These are phyloP conservation scores for Isurus oxyrinchus DNA, from an alignment of 2,113 vertebrate genomes.

Conservation along the genomic window DNA sequence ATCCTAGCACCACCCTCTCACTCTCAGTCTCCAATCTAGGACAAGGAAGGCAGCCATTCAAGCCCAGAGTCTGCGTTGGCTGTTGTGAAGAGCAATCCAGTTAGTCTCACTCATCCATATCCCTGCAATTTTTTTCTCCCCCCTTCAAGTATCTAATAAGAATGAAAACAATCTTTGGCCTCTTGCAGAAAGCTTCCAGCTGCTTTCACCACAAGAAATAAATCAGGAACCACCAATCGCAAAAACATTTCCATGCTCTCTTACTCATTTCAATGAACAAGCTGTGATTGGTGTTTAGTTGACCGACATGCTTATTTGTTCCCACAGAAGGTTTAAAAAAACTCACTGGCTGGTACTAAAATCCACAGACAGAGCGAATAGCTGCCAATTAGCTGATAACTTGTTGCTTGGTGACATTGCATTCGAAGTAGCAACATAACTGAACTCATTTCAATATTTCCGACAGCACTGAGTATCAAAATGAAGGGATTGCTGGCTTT, in stretches of 20 bases:
- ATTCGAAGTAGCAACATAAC: slow-evolving; percentile 7
- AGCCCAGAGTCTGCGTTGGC: too few species aligned
- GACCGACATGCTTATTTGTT: slow-evolving; percentile 31
- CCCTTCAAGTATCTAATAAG: not conserved
- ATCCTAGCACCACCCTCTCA: too few species aligned
- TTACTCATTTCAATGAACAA: slow-evolving; percentile 12
- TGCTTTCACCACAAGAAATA: slow-evolving; percentile 3
- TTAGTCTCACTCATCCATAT: not conserved
- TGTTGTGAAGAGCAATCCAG: not conserved
- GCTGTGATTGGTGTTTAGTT: slow-evolving; percentile 32
- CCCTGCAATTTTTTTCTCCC: not conserved
- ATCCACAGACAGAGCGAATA: slow-evolving; percentile 5
- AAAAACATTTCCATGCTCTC: not conserved
- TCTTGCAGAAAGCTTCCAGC: not conserved
- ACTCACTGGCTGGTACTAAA: slow-evolving; percentile 19
- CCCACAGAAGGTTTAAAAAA: slow-evolving; percentile 31
- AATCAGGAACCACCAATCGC: not conserved
- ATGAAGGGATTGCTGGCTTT: slow-evolving; percentile 27
- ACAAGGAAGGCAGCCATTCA: not conserved
- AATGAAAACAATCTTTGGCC: not conserved
- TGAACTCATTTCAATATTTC: slow-evolving; percentile 34
- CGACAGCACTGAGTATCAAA: slow-evolving; percentile 22
- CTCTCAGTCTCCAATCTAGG: not conserved
- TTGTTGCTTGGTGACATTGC: slow-evolving; percentile 31
- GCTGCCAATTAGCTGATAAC: slow-evolving; percentile 29